Evolutionary conservation across 2,113 vertebrate species (phyloP), one percentile per base, ranked within the genome.

Genomic region (Progne subis): DNA sequence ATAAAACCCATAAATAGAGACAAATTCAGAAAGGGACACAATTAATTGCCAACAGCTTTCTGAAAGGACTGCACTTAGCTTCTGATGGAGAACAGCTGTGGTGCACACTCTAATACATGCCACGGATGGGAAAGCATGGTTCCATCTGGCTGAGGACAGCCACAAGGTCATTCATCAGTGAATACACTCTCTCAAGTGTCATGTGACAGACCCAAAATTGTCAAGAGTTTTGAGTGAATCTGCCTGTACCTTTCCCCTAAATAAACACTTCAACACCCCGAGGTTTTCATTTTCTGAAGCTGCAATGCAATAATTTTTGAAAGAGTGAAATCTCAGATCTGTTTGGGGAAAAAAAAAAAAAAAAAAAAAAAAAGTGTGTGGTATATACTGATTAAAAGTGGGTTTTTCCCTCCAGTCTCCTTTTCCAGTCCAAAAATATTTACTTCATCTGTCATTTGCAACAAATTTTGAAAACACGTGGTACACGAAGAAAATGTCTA

Each of bases 81-180:
- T 88, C 79, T 93, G 95, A 96, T 90, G 88, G 79, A 93, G 88
- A 96, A 94, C 96, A 96, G 94, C 95, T 96, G 94, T 88, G 94
- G 84, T 55, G 18, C 82, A 92, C 79, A 47, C 82, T 90, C 78
- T 94, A 88, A 93, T 90, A 88, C 75, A 90, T 43, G 75, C 88
- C 59, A 92, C 92, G 88, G 95, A 92, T 93, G 88, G 90, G 78
- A 72, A 94, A 93, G 76, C 88, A 92, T 93, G 88, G 95, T 95
- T 95, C 92, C 96, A 96, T 90, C 95, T 96, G 95, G 92, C 92
- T 96, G 92, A 93, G 88, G 90, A 95, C 90, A 90, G 75, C 63
- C 82, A 93, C 85, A 94, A 88, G 94, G 95, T 96, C 75, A 87
- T 92, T 90, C 85, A 90, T 94, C 82, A 95, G 82, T 90, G 70